A percentile compares a stretch with the other conserved stretches of the same genome.
These are phyloP conservation scores for Ophion ventricosus DNA, from an alignment of 2,888 invertebrate species.

Conservation along the genomic window DNA sequence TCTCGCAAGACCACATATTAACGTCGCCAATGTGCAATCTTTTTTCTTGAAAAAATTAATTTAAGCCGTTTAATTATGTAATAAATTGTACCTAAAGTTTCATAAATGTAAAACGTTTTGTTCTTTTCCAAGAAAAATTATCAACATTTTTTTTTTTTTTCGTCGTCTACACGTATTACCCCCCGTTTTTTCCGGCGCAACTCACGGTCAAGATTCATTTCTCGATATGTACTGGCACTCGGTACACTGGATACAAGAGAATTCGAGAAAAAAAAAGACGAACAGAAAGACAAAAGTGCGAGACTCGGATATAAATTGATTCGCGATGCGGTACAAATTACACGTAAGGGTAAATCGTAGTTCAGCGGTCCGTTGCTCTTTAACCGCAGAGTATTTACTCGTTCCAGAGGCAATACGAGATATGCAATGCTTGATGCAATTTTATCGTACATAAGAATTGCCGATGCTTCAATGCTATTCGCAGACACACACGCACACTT, in stretches of 20 bases:
- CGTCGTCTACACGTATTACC: too few relatives aligned
- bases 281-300: conserved; percentile 23
- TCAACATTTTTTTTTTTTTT: too few relatives aligned
- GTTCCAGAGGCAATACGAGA: conserved; percentile 30
- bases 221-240: not conserved
- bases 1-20: too few relatives aligned
- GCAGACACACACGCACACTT: not conserved
- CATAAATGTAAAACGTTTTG: too few relatives aligned
- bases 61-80: too few relatives aligned
- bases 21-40: too few relatives aligned
- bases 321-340: conserved; percentile 36
- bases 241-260: not conserved
- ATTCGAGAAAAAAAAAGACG: conserved; percentile 2
- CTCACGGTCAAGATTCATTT: not conserved
- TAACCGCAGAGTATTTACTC: conserved; percentile 47
- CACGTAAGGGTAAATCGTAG: conserved; percentile 17
- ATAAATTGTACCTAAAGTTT: too few relatives aligned
- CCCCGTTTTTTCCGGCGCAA: not conserved
- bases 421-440: conserved; percentile 50
- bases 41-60: too few relatives aligned
- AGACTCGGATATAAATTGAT: conserved; percentile 30
- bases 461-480: not conserved
- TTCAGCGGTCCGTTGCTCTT: conserved; percentile 45
- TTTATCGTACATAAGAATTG: not conserved
- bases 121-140: too few relatives aligned